These are phyloP conservation scores for Sebastes iracundus DNA, from an alignment of 2,797 vertebrate species.

Conservation along the genomic window DNA sequence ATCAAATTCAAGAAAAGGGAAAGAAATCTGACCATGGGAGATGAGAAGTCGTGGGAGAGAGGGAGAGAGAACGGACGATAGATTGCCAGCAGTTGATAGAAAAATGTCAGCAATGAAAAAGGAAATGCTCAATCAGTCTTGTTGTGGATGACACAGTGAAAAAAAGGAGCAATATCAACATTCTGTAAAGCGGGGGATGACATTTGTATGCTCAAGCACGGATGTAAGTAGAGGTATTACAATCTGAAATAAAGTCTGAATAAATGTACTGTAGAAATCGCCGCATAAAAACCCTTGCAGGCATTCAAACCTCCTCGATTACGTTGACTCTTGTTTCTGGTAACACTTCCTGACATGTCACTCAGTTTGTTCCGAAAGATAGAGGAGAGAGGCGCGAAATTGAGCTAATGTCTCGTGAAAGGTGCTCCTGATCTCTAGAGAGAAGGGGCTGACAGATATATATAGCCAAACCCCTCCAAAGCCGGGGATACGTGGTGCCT, in stretches of 20 bases:
- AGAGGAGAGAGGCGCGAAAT: constrained; percentile 6
- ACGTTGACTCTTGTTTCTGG: constrained; percentile 38
- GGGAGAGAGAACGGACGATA: neutral
- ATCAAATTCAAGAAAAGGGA: constrained; percentile 26
- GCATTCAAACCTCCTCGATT: constrained; percentile 38
- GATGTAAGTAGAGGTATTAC: neutral
- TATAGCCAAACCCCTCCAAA: constrained; percentile 47
- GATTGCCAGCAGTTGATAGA: constrained; percentile 3
- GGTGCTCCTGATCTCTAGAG: constrained; percentile 45
- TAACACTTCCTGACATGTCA: constrained; percentile 14
- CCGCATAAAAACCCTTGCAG: neutral
- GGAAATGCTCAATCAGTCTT: constrained; percentile 7
- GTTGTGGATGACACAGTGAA: constrained; percentile 1
- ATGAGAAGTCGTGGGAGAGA: constrained; percentile 22
- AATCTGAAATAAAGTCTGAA: constrained; percentile 12
- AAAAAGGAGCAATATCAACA: neutral
- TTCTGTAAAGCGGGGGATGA: neutral
- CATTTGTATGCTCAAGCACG: neutral
- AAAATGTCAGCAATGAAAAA: constrained; percentile 29
- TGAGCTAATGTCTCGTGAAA: constrained; percentile 40
- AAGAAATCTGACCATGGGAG: constrained; percentile 12
- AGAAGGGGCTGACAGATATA: constrained; percentile 27
- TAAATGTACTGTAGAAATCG: neutral
- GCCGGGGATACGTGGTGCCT: constrained; percentile 33
- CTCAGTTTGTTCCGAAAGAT: neutral